Conservation (phyloP, 1,140 invertebrate genomes). For the Neodiprion fabricii region DNA sequence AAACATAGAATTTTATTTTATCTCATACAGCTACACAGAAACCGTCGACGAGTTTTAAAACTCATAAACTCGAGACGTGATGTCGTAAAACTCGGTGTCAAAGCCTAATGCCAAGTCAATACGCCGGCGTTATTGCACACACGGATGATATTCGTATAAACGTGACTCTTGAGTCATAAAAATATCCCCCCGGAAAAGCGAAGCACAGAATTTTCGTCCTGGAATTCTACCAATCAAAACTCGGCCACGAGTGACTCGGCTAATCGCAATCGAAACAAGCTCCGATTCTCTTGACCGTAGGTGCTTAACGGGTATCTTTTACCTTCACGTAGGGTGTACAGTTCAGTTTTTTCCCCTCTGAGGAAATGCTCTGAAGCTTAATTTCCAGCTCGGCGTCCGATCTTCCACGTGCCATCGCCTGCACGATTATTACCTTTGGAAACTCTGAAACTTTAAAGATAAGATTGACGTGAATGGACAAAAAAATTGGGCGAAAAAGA, state of each 20-base stretch:
- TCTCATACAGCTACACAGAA: too few species aligned
- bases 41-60: too few species aligned
- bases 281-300: too few species aligned
- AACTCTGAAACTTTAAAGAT: background rate
- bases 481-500: too few species aligned
- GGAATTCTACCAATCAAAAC: background rate
- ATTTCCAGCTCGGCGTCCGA: constrained; percentile 50
- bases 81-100: background rate
- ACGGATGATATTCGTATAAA: too few species aligned
- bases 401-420: constrained; percentile 35
- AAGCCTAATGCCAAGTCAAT: constrained; percentile 5
- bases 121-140: background rate
- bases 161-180: too few species aligned
- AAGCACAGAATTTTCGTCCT: background rate
- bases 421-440: constrained; percentile 27
- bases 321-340: constrained; percentile 52
- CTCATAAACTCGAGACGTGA: background rate
- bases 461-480: background rate
- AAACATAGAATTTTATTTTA: background rate
- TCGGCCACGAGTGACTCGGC: background rate
- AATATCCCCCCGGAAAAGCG: too few species aligned
- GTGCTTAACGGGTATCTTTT: constrained; percentile 10
- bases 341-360: constrained; percentile 39
- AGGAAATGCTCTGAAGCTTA: constrained; percentile 36
- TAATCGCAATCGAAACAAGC: too few species aligned